Conservation (phyloP, 2,888 invertebrate genomes). For the Synergus laeviventris region DNA sequence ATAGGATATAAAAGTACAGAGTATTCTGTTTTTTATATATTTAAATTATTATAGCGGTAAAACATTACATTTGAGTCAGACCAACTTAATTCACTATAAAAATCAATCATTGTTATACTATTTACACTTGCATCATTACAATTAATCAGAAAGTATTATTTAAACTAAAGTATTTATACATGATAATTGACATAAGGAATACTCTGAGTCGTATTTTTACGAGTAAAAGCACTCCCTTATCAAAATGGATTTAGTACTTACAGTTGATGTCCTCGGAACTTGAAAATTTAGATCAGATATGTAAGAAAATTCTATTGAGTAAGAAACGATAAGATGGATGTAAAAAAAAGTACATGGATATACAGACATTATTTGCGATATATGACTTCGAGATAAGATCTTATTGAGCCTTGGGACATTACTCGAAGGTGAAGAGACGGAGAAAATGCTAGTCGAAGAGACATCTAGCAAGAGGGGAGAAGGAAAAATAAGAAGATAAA, state of each 20-base stretch:
- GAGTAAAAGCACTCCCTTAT: not conserved
- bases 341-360: slow-evolving; percentile 13
- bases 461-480: slow-evolving; percentile 36
- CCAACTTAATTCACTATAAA: too few species aligned
- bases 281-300: slow-evolving; percentile 14
- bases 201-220: not conserved
- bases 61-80: too few species aligned
- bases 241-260: slow-evolving; percentile 15
- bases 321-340: slow-evolving; percentile 3
- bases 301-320: slow-evolving; percentile 5
- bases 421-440: slow-evolving; percentile 16
- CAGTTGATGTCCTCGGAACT: not conserved
- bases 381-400: slow-evolving; percentile 38
- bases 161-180: too few species aligned
- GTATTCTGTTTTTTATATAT: too few species aligned
- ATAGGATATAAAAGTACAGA: too few species aligned
- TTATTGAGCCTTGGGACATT: slow-evolving; percentile 43
- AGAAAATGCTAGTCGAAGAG: slow-evolving; percentile 27
- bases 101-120: too few species aligned
- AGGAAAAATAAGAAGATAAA: slow-evolving; percentile 45
- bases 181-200: too few species aligned
- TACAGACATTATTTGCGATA: slow-evolving; percentile 26
- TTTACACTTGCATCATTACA: too few species aligned
- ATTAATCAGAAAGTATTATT: too few species aligned
- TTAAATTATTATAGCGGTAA: too few species aligned